Evolutionary conservation across 2,888 invertebrate species (phyloP).

Genomic region (Exephanes ischioxanthus): DNA sequence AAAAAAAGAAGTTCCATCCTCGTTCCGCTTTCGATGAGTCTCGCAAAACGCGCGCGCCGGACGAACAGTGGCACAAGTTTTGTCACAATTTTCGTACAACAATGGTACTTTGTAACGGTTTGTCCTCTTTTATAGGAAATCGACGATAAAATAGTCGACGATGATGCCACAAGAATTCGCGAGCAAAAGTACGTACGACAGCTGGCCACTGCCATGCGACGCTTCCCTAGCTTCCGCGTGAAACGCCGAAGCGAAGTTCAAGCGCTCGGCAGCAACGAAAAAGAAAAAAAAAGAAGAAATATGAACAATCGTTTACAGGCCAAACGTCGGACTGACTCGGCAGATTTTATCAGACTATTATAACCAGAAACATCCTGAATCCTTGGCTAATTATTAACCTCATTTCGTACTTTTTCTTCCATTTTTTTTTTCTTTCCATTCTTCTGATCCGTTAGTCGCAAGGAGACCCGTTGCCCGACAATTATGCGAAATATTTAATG

Average conservation of each 20-base stretch:
- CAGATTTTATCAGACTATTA: slow-evolving; percentile 49
- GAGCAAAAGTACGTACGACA: slow-evolving; percentile 20
- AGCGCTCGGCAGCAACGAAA: not conserved
- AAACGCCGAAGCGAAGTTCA: slow-evolving; percentile 9
- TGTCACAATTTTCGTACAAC: too few species aligned
- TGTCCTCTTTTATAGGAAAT: too few species aligned
- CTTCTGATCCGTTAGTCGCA: slow-evolving; percentile 8
- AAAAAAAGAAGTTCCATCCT: too few species aligned
- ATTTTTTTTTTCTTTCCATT: slow-evolving; percentile 6
- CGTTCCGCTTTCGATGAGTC: too few species aligned
- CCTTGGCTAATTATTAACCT: slow-evolving; percentile 23
- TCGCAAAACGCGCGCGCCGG: too few species aligned
- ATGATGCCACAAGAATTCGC: slow-evolving; percentile 45
- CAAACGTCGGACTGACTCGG: slow-evolving; percentile 40
- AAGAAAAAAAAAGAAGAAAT: slow-evolving; percentile 14
- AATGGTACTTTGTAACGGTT: too few species aligned
- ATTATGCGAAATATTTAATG: slow-evolving; percentile 33
- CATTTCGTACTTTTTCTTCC: not conserved
- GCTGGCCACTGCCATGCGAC: slow-evolving; percentile 30
- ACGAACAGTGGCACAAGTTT: too few species aligned
- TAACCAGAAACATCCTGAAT: slow-evolving; percentile 15
- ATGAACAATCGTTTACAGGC: slow-evolving; percentile 25
- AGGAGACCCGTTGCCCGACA: slow-evolving; percentile 32
- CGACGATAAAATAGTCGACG: slow-evolving; percentile 19
- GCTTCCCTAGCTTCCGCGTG: slow-evolving; percentile 20